Base-by-base conservation (phyloP, 2,113 vertebrate genomes). In the Podarcis raffonei region DNA sequence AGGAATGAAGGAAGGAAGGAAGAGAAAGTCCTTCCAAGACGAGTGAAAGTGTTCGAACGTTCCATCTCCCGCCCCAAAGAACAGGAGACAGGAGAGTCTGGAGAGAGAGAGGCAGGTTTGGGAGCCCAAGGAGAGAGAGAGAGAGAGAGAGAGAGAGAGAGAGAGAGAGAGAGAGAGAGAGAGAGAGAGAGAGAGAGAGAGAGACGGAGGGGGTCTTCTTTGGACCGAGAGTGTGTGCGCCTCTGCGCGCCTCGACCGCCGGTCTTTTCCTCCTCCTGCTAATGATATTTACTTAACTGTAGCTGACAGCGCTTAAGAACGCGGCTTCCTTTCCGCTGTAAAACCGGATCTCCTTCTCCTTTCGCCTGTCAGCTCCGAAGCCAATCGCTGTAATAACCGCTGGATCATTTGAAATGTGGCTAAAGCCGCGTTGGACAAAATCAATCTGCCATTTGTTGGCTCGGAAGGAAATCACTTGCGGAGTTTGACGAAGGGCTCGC, bases 381-480 rank as follows among this genome's bases (percentile, higher is more conserved):
- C 97, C 98, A 97, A 98, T 99, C 97, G 97, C 96, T 94, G 96
- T 97, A 98, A 98, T 97, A 97, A 98, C 97, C 96, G 96, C 93
- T 96, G 97, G 97, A 98, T 98, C 97, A 95, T 97, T 98, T 96
- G 97, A 97, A 97, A 98, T 96, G 97, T 95, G 97, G 97, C 96
- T 97, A 97, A 97, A 97, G 95, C 97, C 94, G 86, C 94, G 91
- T 95, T 97, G 98, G 98, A 98, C 98, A 98, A 98, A 97, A 97
- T 98, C 98, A 98, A 97, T 98, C 98, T 98, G 98, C 97, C 98
- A 97, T 97, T 97, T 97, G 97, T 97, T 97, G 97, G 97, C 97
- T 98, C 95, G 94, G 97, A 97, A 97, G 94, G 95, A 97, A 98
- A 97, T 97, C 97, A 94, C 96, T 97, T 93, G 96, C 96, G 96